Base-by-base conservation (phyloP, 2,888 invertebrate species). In the Chalcis sispes region DNA sequence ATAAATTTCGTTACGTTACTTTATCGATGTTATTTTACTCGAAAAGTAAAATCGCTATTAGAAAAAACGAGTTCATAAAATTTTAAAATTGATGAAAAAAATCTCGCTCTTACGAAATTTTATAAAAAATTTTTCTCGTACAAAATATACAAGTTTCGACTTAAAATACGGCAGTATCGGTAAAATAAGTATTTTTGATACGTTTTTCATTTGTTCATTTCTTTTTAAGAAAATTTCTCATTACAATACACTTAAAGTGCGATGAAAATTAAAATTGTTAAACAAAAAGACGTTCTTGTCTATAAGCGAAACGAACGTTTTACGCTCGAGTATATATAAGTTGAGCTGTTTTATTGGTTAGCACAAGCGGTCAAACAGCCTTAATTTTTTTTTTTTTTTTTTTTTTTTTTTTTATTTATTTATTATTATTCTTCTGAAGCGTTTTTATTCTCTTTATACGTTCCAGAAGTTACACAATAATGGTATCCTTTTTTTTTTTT, bases 321-420 rank as follows among this genome's bases (percentile, higher is more conserved):
- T 25, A 23, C n/a, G 36, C 10, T 52, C 1, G n/a, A 8, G 23
- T 20, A 42, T 42, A 15, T 42, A 10, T 25, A 50, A 46, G 7
- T 58, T 48, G 15, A 52, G 2, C 40, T 32, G 46, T 20, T 42
- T 25, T 18, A 20, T 80, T 84, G 85, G 85, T 86, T 87, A 88
- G 88, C 87, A 88, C 86, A 84, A 85, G 86, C 87, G 87, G 87
- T 87, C 88, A 88, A 86, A 88, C 88, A 79, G 83, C 25, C 46
- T 23, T 13, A n/a, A n/a, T n/a, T n/a, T n/a, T n/a, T n/a, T n/a
- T n/a, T n/a, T n/a, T n/a, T n/a, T n/a, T n/a, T 48, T 58, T 25
- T 48, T 62, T n/a, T n/a, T n/a, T n/a, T n/a, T n/a, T n/a, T n/a
- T n/a, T n/a, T n/a, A n/a, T 29, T 56, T 18, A 8, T 50, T 23